A percentile compares a stretch with the other conserved stretches of the same genome.
phyloP scores from a whole-genome alignment of 2,797 vertebrate genomes.

The Potorous gilbertii region DNA sequence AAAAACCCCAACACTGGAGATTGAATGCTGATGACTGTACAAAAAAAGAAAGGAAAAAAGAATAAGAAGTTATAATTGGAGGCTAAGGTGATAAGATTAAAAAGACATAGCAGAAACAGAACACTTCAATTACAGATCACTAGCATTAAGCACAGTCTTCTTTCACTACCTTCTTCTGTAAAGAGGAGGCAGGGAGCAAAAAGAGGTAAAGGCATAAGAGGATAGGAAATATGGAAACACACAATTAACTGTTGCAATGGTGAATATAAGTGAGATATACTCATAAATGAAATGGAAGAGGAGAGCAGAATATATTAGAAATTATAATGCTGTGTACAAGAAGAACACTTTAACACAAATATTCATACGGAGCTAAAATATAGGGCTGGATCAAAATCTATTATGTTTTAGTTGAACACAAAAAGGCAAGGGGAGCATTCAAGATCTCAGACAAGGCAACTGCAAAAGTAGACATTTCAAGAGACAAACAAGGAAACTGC shows the following conservation, averaged over 20 bases:
- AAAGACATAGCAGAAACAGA: background rate
- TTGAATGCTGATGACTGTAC: background rate
- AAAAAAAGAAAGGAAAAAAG: background rate
- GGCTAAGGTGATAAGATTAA: background rate
- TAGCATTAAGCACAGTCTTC: background rate
- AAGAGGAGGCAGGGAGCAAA: background rate
- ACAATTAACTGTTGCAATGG: background rate
- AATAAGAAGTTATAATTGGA: background rate
- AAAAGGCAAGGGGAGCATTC: background rate
- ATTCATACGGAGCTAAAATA: background rate
- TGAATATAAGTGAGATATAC: background rate
- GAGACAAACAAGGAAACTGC: background rate
- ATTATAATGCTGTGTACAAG: background rate
- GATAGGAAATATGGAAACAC: background rate
- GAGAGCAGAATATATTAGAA: background rate
- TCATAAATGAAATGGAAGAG: background rate
- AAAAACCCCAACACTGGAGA: background rate
- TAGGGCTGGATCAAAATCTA: background rate
- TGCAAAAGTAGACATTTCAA: background rate
- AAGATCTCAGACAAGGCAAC: background rate
- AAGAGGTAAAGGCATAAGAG: background rate
- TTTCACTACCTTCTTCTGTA: background rate
- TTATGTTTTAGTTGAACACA: background rate
- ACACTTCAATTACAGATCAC: background rate
- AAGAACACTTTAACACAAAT: background rate